phyloP scores from a whole-genome alignment of 2,888 invertebrate genomes.

The Ectemnius lituratus region DNA sequence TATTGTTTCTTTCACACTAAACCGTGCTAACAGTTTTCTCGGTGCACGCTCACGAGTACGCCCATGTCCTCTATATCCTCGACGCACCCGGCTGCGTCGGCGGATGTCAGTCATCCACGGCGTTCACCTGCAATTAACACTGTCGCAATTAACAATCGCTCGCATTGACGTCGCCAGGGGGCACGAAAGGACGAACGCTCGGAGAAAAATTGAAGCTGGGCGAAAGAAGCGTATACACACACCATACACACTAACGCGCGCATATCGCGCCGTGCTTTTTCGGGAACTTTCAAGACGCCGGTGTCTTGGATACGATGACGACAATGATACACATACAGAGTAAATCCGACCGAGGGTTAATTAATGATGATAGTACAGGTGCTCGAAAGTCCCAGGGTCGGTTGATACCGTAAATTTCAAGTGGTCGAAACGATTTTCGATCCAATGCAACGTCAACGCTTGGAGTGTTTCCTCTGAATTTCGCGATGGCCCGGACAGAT shows the following conservation, averaged over 20 bases:
- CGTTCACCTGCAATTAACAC: conserved; percentile 19
- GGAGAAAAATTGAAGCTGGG: conserved; percentile 33
- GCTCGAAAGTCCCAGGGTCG: no score
- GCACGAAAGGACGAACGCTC: conserved; percentile 39
- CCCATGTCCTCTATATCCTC: conserved; percentile 12
- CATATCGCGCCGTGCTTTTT: no score
- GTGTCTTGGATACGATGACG: no score
- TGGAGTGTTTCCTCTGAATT: no score
- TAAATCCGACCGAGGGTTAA: no score
- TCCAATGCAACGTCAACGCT: conserved; percentile 19
- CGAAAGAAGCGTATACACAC: conserved; percentile 25
- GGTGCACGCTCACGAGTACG: conserved; percentile 21
- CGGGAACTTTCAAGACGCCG: no score
- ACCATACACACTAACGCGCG: no score
- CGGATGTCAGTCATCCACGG: conserved; percentile 10
- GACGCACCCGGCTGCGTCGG: no score
- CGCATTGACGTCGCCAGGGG: conserved; percentile 5
- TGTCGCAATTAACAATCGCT: conserved; percentile 26
- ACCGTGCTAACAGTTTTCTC: conserved; percentile 48
- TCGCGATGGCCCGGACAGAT: neutral
- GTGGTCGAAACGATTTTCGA: conserved; percentile 13
- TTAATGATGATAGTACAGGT: no score
- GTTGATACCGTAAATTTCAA: no score
- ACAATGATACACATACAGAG: no score
- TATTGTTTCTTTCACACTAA: neutral